A percentile compares a stretch with the other conserved stretches of the same genome.
Evolutionary conservation across 2,113 vertebrate species (phyloP).

Genomic region (Microtus ochrogaster): DNA sequence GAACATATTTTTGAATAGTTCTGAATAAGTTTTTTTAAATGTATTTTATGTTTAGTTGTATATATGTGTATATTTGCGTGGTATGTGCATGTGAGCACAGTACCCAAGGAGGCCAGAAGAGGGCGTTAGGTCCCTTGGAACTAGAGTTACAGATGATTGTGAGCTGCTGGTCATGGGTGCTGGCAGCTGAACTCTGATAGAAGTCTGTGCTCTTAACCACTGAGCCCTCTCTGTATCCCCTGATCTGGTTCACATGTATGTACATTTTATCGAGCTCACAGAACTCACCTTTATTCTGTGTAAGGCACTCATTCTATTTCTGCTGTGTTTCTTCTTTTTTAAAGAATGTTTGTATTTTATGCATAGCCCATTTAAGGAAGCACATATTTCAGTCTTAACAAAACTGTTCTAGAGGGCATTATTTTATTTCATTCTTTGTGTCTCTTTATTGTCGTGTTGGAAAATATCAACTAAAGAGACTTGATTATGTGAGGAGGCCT

Average conservation of each 20-base stretch:
- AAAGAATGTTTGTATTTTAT: background rate
- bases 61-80: background rate
- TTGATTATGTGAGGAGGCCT: background rate
- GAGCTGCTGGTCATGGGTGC: background rate
- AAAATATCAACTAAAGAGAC: background rate
- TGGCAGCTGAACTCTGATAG: background rate
- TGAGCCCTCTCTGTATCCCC: background rate
- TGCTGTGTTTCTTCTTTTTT: background rate
- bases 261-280: background rate
- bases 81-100: background rate
- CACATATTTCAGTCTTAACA: slow-evolving; percentile 13
- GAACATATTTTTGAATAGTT: background rate
- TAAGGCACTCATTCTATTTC: background rate
- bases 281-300: background rate
- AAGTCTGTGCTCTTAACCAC: background rate
- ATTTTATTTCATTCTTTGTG: background rate
- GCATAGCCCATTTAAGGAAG: background rate
- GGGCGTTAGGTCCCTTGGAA: background rate
- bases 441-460: slow-evolving; percentile 1
- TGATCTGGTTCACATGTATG: background rate
- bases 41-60: background rate
- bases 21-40: background rate
- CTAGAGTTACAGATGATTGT: background rate
- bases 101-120: background rate
- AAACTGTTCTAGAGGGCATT: background rate